Base-by-base conservation (phyloP, 2,113 vertebrate genomes). In the Rhineura floridana region DNA sequence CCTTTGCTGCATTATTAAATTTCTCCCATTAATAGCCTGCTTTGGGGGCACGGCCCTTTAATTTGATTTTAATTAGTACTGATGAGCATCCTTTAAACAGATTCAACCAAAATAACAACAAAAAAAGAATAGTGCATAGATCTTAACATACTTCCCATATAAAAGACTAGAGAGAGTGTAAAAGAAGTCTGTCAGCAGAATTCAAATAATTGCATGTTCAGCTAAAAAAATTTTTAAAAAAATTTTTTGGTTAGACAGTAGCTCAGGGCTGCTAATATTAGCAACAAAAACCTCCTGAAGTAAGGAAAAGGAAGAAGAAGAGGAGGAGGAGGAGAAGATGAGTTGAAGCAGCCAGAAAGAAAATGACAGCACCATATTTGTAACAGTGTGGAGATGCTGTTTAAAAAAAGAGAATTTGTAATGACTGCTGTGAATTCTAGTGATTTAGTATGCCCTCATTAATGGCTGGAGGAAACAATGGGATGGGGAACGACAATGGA, bases 81-180 rank as follows among this genome's bases (percentile, higher is more conserved):
- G 65, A 48, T 55, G 36, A 75, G 46, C 65, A 52, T 44, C 55
- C n/a, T 48, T 88, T 63, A 67, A 87, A 59, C 52, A 81, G 65
- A 17, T 82, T 67, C 15, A n/a, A 39, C 4, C 23, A 21, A 5
- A 46, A 36, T 12, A 65, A 72, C 3, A 85, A 23, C 19, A 46
- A 25, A 83, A 9, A 76, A 75, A 79, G 15, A 81, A 89, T 70
- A 63, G 28, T 72, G 73, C 52, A 85, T 67, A 75, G 42, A 76
- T 73, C 33, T 42, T 25, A n/a, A 39, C 46, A 63, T 44, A 48
- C 28, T n/a, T 63, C 28, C 15, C 6, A 33, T 46, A 17, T 73
- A 73, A 62, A 72, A 62, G 39, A 21, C 21, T 46, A 72, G n/a
- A 72, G 69, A 50, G 7, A 52, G 11, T 7, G 69, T 11, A 48